phyloP scores from a whole-genome alignment of 2,113 vertebrate species.

The rat (Rattus norvegicus) region GRCr8 NC_086033.1:57071001-57071500 shows the following conservation, averaged over 20 bases:
- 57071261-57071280: constrained; percentile 28
- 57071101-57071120: constrained; percentile 16
- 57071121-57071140: constrained; percentile 46
- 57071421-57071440: neutral
- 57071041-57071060: constrained; percentile 52
- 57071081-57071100: neutral
- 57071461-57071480: neutral
- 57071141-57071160: neutral
- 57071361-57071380: neutral
- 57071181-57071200: constrained; percentile 21
- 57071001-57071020: constrained; percentile 29
- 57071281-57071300: constrained; percentile 34
- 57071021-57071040: neutral
- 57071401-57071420: neutral
- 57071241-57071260: constrained; percentile 27
- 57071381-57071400: neutral
- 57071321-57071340: neutral
- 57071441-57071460: neutral
- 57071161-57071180: neutral
- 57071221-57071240: neutral
- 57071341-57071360: constrained; percentile 28
- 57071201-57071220: constrained; percentile 42
- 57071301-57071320: constrained; percentile 12
- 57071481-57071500: neutral
- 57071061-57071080: constrained; percentile 26